Conservation (phyloP, 2,113 vertebrate species). For the Microcebus murinus region DNA sequence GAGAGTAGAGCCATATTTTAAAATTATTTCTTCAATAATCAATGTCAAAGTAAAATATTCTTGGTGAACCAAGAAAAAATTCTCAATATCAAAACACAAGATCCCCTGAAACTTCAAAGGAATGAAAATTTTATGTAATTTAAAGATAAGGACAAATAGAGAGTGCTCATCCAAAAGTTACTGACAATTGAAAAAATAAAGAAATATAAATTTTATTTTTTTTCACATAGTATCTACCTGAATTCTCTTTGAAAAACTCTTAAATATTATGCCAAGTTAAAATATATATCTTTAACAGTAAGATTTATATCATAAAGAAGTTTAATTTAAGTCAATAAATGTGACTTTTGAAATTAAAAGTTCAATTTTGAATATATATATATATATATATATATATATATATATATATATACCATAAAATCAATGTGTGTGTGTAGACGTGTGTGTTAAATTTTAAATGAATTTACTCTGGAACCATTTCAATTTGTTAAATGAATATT, state of each 20-base stretch:
- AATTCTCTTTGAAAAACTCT: neutral
- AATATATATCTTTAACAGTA: neutral
- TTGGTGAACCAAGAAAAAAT: neutral
- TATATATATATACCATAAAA: neutral
- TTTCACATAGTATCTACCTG: neutral
- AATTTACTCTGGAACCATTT: neutral
- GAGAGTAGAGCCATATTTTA: neutral
- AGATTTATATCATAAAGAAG: neutral
- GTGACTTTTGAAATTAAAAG: neutral
- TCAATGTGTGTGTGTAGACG: neutral
- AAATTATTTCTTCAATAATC: slow-evolving; percentile 31
- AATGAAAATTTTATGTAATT: neutral
- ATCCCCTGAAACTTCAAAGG: neutral
- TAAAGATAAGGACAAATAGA: neutral
- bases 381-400: neutral
- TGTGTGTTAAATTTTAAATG: neutral
- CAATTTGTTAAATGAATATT: neutral
- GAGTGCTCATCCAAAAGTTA: neutral
- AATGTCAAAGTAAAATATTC: slow-evolving; percentile 20
- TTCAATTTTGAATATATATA: neutral
- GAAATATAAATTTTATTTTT: neutral
- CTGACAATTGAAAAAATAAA: neutral
- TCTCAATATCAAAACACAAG: neutral
- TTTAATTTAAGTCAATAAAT: neutral
- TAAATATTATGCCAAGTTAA: neutral